Base-by-base conservation (phyloP, 2,888 invertebrate species). In the Rosalia funebris region DNA sequence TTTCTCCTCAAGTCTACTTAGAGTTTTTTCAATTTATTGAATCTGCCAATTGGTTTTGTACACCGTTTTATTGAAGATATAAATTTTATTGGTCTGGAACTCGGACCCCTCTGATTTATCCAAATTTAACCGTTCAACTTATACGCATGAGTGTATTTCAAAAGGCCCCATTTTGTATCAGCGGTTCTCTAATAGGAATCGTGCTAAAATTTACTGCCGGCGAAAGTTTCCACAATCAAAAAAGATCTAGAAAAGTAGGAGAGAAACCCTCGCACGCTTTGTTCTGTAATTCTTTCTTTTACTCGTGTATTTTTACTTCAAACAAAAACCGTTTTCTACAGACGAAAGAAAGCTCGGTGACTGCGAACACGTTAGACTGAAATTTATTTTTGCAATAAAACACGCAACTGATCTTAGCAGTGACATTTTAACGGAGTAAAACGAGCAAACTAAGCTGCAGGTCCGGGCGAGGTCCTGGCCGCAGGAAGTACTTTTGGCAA, bases 361-460 rank as follows among this genome's bases (percentile, higher is more conserved):
- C 63, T 68, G 62, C 66, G 60, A 64, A 69, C 69, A 64, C 69
- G 71, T 71, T 68, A 63, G 63, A 57, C 46, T 64, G 65, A 71
- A 75, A 74, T 75, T 75, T 73, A 74, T 75, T 74, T 75, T 74
- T 72, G 74, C 68, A 71, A 75, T 73, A 75, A 75, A 75, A 73
- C 72, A 75, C 72, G 68, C 66, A 57, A 71, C 65, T 70, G 71
- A 71, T 71, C 73, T 72, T 71, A 71, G 71, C 59, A 71, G 71
- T 73, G 75, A 74, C 75, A 72, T 72, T 74, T 75, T 74, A 72
- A 75, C 73, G 71, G 71, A 61, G 66, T 62, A 69, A 68, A 69
- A 71, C 69, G 70, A 63, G 67, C 62, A 63, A 67, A 63, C 62
- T 63, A 62, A 55, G 56, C 55, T n/a, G 37, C 15, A 34, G 34